A percentile compares a stretch with the other conserved stretches of the same genome.
phyloP scores from a whole-genome alignment of 2,113 vertebrate species.

The Caloenas nicobarica region DNA sequence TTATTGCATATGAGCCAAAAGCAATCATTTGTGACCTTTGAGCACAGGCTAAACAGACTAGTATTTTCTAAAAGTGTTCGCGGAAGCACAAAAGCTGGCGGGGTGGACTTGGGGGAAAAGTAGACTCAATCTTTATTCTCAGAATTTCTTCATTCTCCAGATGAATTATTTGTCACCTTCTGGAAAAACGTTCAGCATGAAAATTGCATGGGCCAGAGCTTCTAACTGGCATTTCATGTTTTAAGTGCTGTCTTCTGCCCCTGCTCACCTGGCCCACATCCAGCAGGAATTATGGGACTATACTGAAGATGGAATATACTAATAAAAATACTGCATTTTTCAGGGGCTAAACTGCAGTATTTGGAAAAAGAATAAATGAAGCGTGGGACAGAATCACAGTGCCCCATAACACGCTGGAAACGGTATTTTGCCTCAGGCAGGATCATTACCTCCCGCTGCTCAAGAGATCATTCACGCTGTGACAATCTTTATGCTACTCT shows the following conservation, averaged over 20 bases:
- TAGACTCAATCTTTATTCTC: background rate
- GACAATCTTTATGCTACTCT: constrained; percentile 23
- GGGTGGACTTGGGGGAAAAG: background rate
- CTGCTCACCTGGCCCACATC: background rate
- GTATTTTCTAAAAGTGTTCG: background rate
- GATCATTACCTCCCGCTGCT: constrained; percentile 37
- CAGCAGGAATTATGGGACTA: background rate
- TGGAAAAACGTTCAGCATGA: background rate
- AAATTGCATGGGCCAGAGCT: background rate
- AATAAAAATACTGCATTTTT: constrained; percentile 11
- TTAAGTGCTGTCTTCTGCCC: background rate
- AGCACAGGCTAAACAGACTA: background rate
- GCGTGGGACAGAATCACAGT: background rate
- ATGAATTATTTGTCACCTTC: background rate
- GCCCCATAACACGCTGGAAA: background rate
- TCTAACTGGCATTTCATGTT: background rate
- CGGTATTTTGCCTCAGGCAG: background rate
- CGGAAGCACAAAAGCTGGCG: background rate
- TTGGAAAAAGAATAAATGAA: background rate
- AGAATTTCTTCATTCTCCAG: background rate
- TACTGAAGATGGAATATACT: background rate
- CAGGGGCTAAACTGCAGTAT: background rate
- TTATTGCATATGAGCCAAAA: background rate
- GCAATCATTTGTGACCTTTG: background rate
- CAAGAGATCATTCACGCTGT: constrained; percentile 31